These are phyloP conservation scores for Tor tambroides DNA, from an alignment of 2,113 vertebrate genomes.

Conservation along the genomic window DNA sequence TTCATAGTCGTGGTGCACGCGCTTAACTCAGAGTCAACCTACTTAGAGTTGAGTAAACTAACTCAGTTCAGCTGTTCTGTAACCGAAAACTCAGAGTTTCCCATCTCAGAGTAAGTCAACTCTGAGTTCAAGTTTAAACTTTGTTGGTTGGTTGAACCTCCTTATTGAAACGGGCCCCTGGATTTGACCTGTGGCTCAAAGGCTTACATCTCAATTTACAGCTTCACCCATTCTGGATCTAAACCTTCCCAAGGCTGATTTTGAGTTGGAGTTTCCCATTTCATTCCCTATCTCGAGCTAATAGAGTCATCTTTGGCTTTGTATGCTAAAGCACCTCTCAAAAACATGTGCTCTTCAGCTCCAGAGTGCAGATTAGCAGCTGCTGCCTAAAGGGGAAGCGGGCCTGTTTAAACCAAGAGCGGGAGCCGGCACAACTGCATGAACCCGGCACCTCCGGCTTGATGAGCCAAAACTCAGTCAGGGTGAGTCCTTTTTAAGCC, in stretches of 20 bases:
- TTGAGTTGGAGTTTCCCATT: constrained; percentile 4
- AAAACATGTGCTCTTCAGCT: constrained; percentile 45
- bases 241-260: constrained; percentile 26
- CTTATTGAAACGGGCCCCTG: too few species aligned
- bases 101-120: too few species aligned
- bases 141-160: too few species aligned
- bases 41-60: too few species aligned
- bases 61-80: too few species aligned
- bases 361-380: constrained; percentile 50
- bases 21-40: too few species aligned
- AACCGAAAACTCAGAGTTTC: too few species aligned
- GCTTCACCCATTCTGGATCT: background rate
- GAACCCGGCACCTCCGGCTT: constrained; percentile 28
- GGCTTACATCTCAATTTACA: constrained; percentile 14
- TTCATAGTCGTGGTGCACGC: too few species aligned
- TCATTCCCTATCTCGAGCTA: constrained; percentile 44
- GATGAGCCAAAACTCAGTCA: constrained; percentile 43
- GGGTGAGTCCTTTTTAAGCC: constrained; percentile 44
- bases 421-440: constrained; percentile 38
- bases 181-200: constrained; percentile 15
- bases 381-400: constrained; percentile 42
- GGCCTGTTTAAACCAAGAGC: constrained; percentile 37
- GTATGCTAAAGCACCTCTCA: constrained; percentile 31
- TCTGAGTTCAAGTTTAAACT: too few species aligned
- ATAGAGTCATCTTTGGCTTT: constrained; percentile 39